phyloP scores from a whole-genome alignment of 2,888 invertebrate species.

The Notocelia uddmanniana region DNA sequence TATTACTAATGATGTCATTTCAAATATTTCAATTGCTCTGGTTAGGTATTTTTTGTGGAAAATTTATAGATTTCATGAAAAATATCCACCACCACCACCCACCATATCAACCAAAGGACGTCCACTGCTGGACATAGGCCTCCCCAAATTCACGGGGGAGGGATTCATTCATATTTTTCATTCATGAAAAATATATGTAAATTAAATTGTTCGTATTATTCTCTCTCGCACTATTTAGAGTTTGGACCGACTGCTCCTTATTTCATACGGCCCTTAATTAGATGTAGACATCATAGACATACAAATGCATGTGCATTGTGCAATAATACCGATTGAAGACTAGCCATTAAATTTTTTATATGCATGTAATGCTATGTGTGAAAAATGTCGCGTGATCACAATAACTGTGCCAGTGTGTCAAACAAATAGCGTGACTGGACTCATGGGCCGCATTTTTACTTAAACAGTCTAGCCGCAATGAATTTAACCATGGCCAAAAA shows the following conservation, averaged over 20 bases:
- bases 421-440: slow-evolving; percentile 65
- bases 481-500: slow-evolving; percentile 38
- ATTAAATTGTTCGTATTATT: neutral
- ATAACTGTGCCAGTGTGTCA: slow-evolving; percentile 68
- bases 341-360: slow-evolving; percentile 9
- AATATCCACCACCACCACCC: too few relatives aligned
- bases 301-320: slow-evolving; percentile 2
- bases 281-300: neutral
- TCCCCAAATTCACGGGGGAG: too few relatives aligned
- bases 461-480: slow-evolving; percentile 37
- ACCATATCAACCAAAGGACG: too few relatives aligned
- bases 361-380: slow-evolving; percentile 34
- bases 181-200: neutral
- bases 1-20: neutral
- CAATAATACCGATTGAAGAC: neutral
- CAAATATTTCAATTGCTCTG: neutral
- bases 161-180: too few relatives aligned
- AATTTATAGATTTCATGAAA: neutral
- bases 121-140: too few relatives aligned
- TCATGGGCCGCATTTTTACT: slow-evolving; percentile 59
- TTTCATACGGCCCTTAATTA: too few relatives aligned
- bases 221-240: neutral
- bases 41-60: neutral
- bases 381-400: slow-evolving; percentile 60
- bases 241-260: too few relatives aligned